Conservation (phyloP, 1,140 invertebrate genomes). For the Paracyclopina nana region DNA sequence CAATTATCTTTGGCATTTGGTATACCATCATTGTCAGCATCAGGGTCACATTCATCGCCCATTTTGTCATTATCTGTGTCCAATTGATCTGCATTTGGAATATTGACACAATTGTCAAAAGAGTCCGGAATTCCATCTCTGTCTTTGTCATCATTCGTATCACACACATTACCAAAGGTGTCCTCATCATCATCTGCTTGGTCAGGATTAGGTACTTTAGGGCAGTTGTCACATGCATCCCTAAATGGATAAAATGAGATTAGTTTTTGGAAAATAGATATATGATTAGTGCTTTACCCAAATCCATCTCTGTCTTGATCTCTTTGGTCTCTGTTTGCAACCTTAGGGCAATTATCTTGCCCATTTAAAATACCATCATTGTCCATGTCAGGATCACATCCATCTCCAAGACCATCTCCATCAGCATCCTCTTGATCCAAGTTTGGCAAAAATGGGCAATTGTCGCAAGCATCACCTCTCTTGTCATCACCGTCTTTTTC, state of each 20-base stretch:
- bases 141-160: slow-evolving; percentile 42
- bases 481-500: slow-evolving; percentile 46
- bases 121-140: slow-evolving; percentile 28
- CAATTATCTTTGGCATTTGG: slow-evolving; percentile 60
- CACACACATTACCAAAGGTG: slow-evolving; percentile 48
- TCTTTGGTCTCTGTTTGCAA: slow-evolving; percentile 46
- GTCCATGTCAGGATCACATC: slow-evolving; percentile 71
- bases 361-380: slow-evolving; percentile 45
- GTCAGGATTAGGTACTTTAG: slow-evolving; percentile 42
- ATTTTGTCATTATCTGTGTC: slow-evolving; percentile 48
- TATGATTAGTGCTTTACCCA: no score
- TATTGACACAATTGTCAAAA: slow-evolving; percentile 48
- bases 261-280: no score
- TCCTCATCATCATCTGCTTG: slow-evolving; percentile 49
- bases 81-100: slow-evolving; percentile 50
- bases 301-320: slow-evolving; percentile 50
- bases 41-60: slow-evolving; percentile 56
- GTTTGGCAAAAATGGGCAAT: slow-evolving; percentile 67
- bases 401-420: slow-evolving; percentile 54
- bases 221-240: slow-evolving; percentile 67
- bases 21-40: slow-evolving; percentile 56
- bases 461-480: slow-evolving; percentile 75
- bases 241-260: no score
- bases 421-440: slow-evolving; percentile 60
- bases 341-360: slow-evolving; percentile 50